phyloP scores from a whole-genome alignment of 2,113 vertebrate species.

The Turnix velox region DNA sequence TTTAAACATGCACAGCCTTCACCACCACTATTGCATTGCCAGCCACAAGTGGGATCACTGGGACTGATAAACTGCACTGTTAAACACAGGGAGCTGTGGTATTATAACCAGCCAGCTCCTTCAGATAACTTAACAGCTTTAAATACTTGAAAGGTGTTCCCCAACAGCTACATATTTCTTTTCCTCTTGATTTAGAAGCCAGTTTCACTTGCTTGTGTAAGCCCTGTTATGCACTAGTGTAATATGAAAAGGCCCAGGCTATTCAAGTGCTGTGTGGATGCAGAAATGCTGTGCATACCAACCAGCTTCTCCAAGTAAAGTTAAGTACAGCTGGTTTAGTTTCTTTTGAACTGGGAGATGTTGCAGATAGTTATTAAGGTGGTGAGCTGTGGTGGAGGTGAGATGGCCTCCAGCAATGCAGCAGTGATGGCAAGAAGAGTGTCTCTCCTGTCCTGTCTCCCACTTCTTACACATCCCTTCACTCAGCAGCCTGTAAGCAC shows the following conservation, averaged over 20 bases:
- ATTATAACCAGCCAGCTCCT: not conserved
- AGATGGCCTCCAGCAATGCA: not conserved
- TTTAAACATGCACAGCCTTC: not conserved
- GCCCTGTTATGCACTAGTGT: constrained; percentile 57
- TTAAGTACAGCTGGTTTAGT: constrained; percentile 25
- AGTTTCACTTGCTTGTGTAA: constrained; percentile 53
- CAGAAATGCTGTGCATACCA: constrained; percentile 48
- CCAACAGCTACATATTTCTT: constrained; percentile 57
- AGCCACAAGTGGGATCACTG: not conserved
- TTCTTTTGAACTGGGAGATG: constrained; percentile 43
- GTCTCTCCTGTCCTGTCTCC: too few species aligned
- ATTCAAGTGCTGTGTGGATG: constrained; percentile 22
- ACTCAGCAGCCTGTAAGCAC: fast-evolving
- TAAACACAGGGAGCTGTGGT: not conserved
- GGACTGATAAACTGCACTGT: not conserved
- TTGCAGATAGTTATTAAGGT: constrained; percentile 37
- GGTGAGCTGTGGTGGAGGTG: not conserved
- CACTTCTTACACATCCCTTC: fast-evolving
- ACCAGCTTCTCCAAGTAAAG: constrained; percentile 3
- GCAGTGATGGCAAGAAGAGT: too few species aligned
- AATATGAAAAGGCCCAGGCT: constrained; percentile 45
- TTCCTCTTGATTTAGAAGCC: constrained; percentile 37
- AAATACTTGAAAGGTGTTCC: not conserved
- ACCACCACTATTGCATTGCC: not conserved
- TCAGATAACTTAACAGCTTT: constrained; percentile 10